Conservation (phyloP, 2,888 invertebrate species). For the Torymus tubicola region DNA sequence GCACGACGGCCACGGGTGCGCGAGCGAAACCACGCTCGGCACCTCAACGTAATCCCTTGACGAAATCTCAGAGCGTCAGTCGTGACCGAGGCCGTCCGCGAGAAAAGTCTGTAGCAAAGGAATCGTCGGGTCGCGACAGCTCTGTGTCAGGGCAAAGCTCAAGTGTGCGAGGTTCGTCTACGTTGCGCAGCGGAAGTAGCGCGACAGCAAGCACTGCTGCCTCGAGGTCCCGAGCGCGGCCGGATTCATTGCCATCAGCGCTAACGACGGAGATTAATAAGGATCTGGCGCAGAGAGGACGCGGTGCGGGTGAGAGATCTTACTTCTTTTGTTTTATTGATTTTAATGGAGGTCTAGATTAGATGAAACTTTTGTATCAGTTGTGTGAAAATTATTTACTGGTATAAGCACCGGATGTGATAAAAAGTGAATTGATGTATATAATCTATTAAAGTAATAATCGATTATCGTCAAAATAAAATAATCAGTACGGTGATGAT, state of each 20-base stretch:
- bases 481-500: too few relatives aligned
- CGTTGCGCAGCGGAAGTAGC: constrained; percentile 59
- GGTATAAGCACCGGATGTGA: too few relatives aligned
- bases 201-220: constrained; percentile 50
- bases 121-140: constrained; percentile 59
- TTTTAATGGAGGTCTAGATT: too few relatives aligned
- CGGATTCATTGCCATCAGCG: constrained; percentile 71
- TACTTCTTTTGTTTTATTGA: neutral
- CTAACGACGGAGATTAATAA: constrained; percentile 73
- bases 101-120: constrained; percentile 77
- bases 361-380: too few relatives aligned
- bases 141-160: constrained; percentile 31
- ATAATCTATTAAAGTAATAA: too few relatives aligned
- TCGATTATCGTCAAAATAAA: too few relatives aligned
- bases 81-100: constrained; percentile 81
- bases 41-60: constrained; percentile 32
- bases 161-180: constrained; percentile 77
- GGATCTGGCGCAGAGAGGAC: constrained; percentile 71
- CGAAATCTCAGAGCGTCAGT: constrained; percentile 39
- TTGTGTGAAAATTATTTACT: too few relatives aligned
- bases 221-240: constrained; percentile 67
- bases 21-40: constrained; percentile 61
- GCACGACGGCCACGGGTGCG: constrained; percentile 52
- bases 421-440: too few relatives aligned
- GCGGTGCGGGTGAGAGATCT: constrained; percentile 57